A percentile compares a stretch with the other conserved stretches of the same genome.
Conservation (phyloP, 2,113 vertebrate species). For the Phylloscopus whistleri region DNA sequence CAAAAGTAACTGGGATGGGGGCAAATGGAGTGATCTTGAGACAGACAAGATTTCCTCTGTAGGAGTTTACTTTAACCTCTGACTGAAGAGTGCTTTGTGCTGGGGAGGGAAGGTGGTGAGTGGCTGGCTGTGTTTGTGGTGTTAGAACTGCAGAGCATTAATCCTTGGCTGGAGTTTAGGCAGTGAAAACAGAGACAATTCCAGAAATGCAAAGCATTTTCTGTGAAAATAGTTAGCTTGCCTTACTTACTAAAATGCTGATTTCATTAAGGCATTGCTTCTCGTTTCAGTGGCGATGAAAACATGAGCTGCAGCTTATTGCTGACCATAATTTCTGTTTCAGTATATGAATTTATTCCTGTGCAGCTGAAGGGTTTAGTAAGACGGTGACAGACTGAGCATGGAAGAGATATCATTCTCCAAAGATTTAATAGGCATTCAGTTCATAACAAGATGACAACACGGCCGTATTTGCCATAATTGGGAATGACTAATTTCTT, state of each 20-base stretch:
- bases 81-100: rapidly evolving
- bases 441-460: neutral
- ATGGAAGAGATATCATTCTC: neutral
- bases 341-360: neutral
- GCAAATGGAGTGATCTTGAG: neutral
- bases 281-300: neutral
- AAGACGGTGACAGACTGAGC: neutral
- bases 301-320: neutral
- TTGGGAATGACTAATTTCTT: neutral
- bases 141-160: neutral
- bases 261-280: neutral
- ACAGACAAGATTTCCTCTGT: neutral
- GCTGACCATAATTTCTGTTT: neutral
- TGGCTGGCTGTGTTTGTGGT: neutral
- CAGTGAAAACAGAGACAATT: neutral
- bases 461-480: rapidly evolving
- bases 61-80: neutral
- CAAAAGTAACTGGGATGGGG: neutral
- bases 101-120: neutral
- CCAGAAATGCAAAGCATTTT: neutral
- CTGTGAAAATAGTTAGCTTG: neutral
- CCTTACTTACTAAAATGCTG: neutral
- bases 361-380: neutral
- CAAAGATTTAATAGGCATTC: neutral
- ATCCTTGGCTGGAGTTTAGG: neutral